Conservation (phyloP, 2,888 invertebrate genomes). For the Melanchra persicariae region DNA sequence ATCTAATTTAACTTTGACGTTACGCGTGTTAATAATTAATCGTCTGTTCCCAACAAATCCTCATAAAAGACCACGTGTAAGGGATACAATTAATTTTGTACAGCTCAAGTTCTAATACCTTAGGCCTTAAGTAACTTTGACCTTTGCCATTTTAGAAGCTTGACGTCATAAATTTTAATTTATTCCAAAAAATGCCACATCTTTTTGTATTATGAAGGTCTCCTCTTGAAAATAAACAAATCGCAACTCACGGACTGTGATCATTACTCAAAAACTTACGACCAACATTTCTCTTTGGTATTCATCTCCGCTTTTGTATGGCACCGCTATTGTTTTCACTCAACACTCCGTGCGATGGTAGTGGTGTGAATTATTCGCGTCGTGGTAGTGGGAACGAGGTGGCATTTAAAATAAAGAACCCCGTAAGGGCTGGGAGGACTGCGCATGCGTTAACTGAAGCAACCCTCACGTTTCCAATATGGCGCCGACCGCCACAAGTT, state of each 20-base stretch:
- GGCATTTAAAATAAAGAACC: constrained; percentile 77
- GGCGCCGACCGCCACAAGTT: constrained; percentile 87
- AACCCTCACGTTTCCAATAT: constrained; percentile 87
- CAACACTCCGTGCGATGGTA: constrained; percentile 66
- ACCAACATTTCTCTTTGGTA: constrained; percentile 49
- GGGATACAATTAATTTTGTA: constrained; percentile 42
- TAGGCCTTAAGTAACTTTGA: constrained; percentile 24
- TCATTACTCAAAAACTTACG: constrained; percentile 46
- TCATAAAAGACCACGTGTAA: constrained; percentile 25
- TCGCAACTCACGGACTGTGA: constrained; percentile 39
- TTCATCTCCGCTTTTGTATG: constrained; percentile 67
- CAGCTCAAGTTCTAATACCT: constrained; percentile 7
- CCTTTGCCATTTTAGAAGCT: constrained; percentile 28
- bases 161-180: constrained; percentile 46
- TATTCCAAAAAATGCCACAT: constrained; percentile 28
- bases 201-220: constrained; percentile 18
- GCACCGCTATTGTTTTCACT: constrained; percentile 63
- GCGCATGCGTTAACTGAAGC: constrained; percentile 84
- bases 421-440: constrained; percentile 74
- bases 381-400: constrained; percentile 67
- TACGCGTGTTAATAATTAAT: constrained; percentile 48
- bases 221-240: constrained; percentile 59
- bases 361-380: constrained; percentile 64
- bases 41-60: constrained; percentile 40
- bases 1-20: constrained; percentile 32